Evolutionary conservation across 2,797 vertebrate species (phyloP).

Genomic region (Anableps anableps): DNA sequence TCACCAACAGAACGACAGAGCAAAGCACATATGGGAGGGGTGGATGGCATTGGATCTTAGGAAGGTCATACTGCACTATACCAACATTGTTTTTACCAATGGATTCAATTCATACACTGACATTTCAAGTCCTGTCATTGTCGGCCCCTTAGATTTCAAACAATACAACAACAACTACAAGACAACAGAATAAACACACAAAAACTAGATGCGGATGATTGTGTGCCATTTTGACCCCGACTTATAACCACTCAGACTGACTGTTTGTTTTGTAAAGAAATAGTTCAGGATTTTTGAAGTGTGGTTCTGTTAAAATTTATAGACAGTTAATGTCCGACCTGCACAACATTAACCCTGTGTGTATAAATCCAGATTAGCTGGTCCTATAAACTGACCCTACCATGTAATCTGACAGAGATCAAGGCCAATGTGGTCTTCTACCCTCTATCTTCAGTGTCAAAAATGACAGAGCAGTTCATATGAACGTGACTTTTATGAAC

Average conservation of each 20-base stretch:
- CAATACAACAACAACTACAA: conserved; percentile 78
- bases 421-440: not conserved
- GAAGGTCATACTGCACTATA: conserved; percentile 67
- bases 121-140: conserved; percentile 47
- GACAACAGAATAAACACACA: conserved; percentile 77
- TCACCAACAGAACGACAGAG: conserved; percentile 67
- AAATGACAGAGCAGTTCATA: not conserved
- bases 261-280: conserved; percentile 56
- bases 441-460: not conserved
- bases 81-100: conserved; percentile 61
- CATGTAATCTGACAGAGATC: not conserved
- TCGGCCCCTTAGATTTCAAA: conserved; percentile 67
- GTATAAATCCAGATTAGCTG: not conserved
- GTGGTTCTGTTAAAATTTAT: not conserved
- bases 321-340: not conserved
- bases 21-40: conserved; percentile 58
- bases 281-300: not conserved
- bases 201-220: conserved; percentile 53
- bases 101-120: conserved; percentile 45
- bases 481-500: not conserved
- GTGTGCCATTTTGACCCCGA: conserved; percentile 56
- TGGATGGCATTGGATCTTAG: conserved; percentile 46
- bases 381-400: not conserved
- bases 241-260: conserved; percentile 54
- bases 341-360: not conserved